Conservation (phyloP, 2,888 invertebrate species). For the Drosophila affinis region DNA sequence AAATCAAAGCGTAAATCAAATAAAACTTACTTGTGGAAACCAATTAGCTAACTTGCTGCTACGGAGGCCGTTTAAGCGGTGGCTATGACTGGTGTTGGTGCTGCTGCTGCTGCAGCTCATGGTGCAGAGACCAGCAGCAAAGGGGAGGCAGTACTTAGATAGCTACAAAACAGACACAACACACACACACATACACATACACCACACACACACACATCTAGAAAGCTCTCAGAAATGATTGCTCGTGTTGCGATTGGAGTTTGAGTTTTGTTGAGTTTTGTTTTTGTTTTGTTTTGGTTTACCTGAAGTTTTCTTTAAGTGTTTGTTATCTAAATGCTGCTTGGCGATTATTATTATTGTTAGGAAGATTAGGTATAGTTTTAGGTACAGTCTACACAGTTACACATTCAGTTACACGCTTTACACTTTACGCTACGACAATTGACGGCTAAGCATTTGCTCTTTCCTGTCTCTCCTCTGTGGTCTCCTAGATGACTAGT, state of each 20-base stretch:
- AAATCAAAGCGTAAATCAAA: conserved; percentile 50
- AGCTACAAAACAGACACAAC: conserved; percentile 37
- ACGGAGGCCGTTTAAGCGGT: conserved; percentile 53
- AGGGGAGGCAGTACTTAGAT: not conserved
- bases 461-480: not conserved
- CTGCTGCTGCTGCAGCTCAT: conserved; percentile 25
- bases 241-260: conserved; percentile 17
- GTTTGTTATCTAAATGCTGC: conserved; percentile 10
- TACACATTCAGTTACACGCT: conserved; percentile 48
- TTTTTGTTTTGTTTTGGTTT: conserved; percentile 3
- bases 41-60: conserved; percentile 77
- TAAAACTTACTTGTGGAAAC: conserved; percentile 82
- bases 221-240: conserved; percentile 44
- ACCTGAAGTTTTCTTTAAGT: conserved; percentile 15
- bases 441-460: conserved; percentile 41
- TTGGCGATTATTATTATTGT: conserved; percentile 1
- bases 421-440: conserved; percentile 37
- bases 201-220: conserved; percentile 39
- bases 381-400: conserved; percentile 69
- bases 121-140: conserved; percentile 37
- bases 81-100: conserved; percentile 9
- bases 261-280: not conserved
- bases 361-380: conserved; percentile 4
- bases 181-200: conserved; percentile 17
- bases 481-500: conserved; percentile 63